phyloP scores from a whole-genome alignment of 2,888 invertebrate species.

The Mellilla xanthometata region DNA sequence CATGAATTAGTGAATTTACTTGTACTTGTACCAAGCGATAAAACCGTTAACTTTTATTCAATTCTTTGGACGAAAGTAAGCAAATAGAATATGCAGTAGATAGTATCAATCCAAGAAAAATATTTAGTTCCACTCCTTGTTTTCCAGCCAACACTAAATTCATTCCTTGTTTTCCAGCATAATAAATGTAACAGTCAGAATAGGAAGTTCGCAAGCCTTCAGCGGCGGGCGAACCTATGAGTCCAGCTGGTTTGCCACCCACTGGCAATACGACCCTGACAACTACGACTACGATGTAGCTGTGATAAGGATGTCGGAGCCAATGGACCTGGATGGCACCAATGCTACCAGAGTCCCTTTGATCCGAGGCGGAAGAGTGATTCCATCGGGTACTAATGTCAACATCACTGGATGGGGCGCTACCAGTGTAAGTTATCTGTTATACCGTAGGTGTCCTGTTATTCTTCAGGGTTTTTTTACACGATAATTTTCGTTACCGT shows the following conservation, averaged over 20 bases:
- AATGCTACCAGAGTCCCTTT: constrained; percentile 20
- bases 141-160: too few relatives aligned
- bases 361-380: constrained; percentile 11
- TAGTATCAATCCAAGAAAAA: too few relatives aligned
- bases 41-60: too few relatives aligned
- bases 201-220: constrained; percentile 50
- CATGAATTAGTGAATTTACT: too few relatives aligned
- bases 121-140: too few relatives aligned
- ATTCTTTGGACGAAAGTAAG: too few relatives aligned
- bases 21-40: too few relatives aligned
- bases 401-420: constrained; percentile 47
- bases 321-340: constrained; percentile 27
- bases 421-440: constrained; percentile 9
- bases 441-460: neutral
- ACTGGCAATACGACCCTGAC: constrained; percentile 20
- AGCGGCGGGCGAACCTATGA: constrained; percentile 28
- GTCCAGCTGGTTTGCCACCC: constrained; percentile 8
- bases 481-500: neutral
- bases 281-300: constrained; percentile 29
- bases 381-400: constrained; percentile 13
- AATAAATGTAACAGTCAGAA: constrained; percentile 41
- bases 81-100: too few relatives aligned
- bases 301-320: constrained; percentile 12
- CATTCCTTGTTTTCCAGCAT: constrained; percentile 37
- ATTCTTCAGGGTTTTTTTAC: neutral